Percentiles rank a stretch among this genome's conserved stretches.
phyloP scores from a whole-genome alignment of 2,113 vertebrate genomes.

The Dissostichus mawsoni region DNA sequence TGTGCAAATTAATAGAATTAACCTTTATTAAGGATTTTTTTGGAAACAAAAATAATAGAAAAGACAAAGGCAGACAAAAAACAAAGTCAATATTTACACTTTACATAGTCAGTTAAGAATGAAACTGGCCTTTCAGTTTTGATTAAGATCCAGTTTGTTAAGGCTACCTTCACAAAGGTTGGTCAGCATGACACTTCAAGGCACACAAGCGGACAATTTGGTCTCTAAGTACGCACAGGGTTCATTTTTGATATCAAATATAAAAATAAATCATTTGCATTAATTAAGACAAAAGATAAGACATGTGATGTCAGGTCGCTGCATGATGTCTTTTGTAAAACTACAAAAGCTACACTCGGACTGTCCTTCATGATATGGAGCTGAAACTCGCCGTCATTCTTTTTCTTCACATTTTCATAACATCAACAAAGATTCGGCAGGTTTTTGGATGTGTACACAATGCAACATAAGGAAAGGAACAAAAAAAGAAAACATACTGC shows the following conservation, averaged over 20 bases:
- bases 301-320: slow-evolving; percentile 41
- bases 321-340: slow-evolving; percentile 9
- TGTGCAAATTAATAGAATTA: slow-evolving; percentile 49
- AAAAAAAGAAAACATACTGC: slow-evolving; percentile 30
- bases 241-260: slow-evolving; percentile 55
- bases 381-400: background rate
- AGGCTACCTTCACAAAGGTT: slow-evolving; percentile 60
- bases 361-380: background rate
- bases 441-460: slow-evolving; percentile 26
- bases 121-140: slow-evolving; percentile 40
- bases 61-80: slow-evolving; percentile 49
- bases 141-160: slow-evolving; percentile 59
- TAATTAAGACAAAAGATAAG: slow-evolving; percentile 65
- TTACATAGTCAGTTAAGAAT: slow-evolving; percentile 58
- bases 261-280: slow-evolving; percentile 64
- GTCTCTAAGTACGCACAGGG: slow-evolving; percentile 64
- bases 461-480: slow-evolving; percentile 51
- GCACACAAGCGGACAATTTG: slow-evolving; percentile 71
- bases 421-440: slow-evolving; percentile 22
- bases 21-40: slow-evolving; percentile 69
- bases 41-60: slow-evolving; percentile 52
- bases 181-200: slow-evolving; percentile 57
- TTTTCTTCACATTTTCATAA: slow-evolving; percentile 64
- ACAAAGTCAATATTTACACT: slow-evolving; percentile 67
- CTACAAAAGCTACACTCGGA: slow-evolving; percentile 11